Base-by-base conservation (phyloP, 2,888 invertebrate species). In the Heliconius cydno region DNA sequence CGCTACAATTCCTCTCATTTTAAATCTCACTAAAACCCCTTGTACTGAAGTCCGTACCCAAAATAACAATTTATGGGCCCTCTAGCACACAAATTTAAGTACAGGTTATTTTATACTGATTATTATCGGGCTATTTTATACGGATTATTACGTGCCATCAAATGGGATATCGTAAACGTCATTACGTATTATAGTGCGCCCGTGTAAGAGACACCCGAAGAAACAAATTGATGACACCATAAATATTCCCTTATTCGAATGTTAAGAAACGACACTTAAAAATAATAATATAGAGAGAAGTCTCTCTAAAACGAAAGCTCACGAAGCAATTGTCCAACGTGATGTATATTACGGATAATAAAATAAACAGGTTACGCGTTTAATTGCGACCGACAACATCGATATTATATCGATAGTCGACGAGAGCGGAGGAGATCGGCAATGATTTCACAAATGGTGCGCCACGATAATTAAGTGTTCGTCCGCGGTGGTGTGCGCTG, bases 401-500 rank as follows among this genome's bases (percentile, higher is more conserved):
- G 90, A 91, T 92, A 92, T 91, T 89, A 90, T 89, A 92, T 92
- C 91, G 90, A 90, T 92, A 92, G 91, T 91, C 91, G 92, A 91
- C 90, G 91, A 88, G 90, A 91, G 87, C 87, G 88, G 89, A 90
- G 89, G 87, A 92, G 90, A 90, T 92, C 91, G 91, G 90, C 90
- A 88, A 91, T 90, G 92, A 92, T 93, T 93, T 92, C 89, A 92
- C 91, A 91, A 94, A 89, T 90, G 89, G 89, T 91, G 88, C 88
- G 90, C 92, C 89, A 89, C 90, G 89, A 92, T 93, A 92, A 93
- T 94, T 91, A 92, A 92, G 91, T 91, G 91, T 92, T 90, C 89
- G 90, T 88, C 87, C 86, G 88, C 85, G 86, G 85, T 88, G 87
- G 85, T 87, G 92, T 92, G 93, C 88, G 92, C 86, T 76, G 83